phyloP scores from a whole-genome alignment of 2,113 vertebrate genomes.

The Salvelinus fontinalis region DNA sequence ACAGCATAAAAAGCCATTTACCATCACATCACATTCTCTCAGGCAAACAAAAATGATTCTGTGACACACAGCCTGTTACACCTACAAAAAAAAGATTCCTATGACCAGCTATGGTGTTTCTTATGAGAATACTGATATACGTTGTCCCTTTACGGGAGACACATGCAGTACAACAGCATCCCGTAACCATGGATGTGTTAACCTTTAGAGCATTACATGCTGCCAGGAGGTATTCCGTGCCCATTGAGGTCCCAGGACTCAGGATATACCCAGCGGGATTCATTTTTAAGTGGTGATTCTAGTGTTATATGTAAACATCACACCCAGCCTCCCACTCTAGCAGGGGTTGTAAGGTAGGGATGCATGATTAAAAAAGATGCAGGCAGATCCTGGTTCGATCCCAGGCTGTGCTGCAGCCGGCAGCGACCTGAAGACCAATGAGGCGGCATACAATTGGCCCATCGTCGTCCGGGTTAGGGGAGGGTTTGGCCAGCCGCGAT shows the following conservation, averaged over 20 bases:
- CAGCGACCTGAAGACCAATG: too few species aligned
- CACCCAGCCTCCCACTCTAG: conserved; percentile 17
- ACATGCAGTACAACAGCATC: too few species aligned
- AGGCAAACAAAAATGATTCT: background rate
- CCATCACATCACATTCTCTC: conserved; percentile 9
- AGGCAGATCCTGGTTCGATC: conserved; percentile 4
- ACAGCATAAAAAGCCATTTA: conserved; percentile 73
- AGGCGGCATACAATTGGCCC: too few species aligned
- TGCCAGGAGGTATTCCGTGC: conserved; percentile 19
- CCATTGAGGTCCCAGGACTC: conserved; percentile 39
- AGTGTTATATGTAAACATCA: conserved; percentile 34
- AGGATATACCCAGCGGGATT: conserved; percentile 60
- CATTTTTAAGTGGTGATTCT: conserved; percentile 56
- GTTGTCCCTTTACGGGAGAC: too few species aligned
- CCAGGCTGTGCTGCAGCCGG: too few species aligned
- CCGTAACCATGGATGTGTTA: too few species aligned
- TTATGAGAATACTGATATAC: too few species aligned
- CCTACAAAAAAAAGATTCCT: background rate
- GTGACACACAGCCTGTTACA: background rate
- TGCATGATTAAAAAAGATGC: conserved; percentile 22
- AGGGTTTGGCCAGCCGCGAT: too few species aligned
- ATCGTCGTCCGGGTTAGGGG: too few species aligned
- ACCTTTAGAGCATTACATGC: conserved; percentile 27
- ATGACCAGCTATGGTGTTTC: too few species aligned
- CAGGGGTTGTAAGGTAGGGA: background rate